A percentile compares a stretch with the other conserved stretches of the same genome.
Evolutionary conservation across 64 coral and sea anemone genomes (phyloP).

Genomic region (Anthopleura sola): DNA sequence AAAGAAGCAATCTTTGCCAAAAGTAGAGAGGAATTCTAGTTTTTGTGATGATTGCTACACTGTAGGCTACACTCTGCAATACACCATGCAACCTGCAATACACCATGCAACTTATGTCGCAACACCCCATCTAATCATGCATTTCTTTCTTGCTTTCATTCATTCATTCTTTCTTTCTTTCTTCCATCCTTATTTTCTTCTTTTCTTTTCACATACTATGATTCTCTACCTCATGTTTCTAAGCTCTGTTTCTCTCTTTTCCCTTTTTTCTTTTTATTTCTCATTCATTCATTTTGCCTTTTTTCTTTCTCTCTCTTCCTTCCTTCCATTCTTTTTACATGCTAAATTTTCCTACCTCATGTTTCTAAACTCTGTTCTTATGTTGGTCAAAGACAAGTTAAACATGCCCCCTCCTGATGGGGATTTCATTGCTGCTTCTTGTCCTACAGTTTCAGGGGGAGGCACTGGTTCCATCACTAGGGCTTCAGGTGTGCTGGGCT

Average conservation of each 20-base stretch:
- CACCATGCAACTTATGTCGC: too few species aligned
- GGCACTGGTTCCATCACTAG: conserved; percentile 65
- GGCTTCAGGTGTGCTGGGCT: background rate
- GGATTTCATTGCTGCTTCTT: conserved; percentile 71
- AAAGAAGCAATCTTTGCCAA: too few species aligned
- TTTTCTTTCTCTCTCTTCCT: background rate
- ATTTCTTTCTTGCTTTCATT: background rate
- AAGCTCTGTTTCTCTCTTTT: background rate
- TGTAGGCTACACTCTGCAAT: too few species aligned
- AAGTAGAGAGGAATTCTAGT: too few species aligned
- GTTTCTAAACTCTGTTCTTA: conserved; percentile 78
- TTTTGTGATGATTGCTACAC: too few species aligned
- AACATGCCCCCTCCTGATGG: conserved; percentile 52
- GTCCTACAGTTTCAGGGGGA: conserved; percentile 81
- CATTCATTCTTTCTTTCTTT: background rate
- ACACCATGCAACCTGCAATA: too few species aligned
- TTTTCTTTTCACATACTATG: too few species aligned
- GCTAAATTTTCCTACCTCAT: conserved; percentile 40
- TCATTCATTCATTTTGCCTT: background rate
- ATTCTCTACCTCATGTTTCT: background rate
- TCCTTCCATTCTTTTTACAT: background rate
- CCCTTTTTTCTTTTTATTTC: background rate
- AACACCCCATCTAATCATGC: too few species aligned
- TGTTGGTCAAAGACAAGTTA: conserved; percentile 79
- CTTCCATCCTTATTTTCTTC: background rate